A percentile compares a stretch with the other conserved stretches of the same genome.
Conservation (phyloP, 37 sponge, comb jelly and placozoan species). For the Corticium candelabrum region DNA sequence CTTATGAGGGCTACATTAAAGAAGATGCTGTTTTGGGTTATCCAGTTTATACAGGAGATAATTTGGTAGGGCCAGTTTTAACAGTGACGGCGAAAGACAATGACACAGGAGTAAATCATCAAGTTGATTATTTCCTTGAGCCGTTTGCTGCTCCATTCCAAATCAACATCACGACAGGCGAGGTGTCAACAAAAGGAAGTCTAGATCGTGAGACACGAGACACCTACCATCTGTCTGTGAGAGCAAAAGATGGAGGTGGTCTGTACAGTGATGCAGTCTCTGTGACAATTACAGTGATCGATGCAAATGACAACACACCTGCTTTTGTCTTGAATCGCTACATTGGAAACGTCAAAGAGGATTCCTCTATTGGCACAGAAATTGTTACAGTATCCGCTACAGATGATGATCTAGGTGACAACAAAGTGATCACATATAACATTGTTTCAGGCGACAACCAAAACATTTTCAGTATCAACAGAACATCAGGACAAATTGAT, state of each 20-base stretch:
- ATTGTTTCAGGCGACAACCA: neutral
- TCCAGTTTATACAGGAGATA: neutral
- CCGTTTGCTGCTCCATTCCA: neutral
- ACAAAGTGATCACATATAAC: neutral
- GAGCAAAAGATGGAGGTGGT: neutral
- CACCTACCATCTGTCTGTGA: neutral
- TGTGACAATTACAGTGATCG: constrained; percentile 2
- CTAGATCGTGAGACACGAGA: neutral
- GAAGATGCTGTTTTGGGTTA: neutral
- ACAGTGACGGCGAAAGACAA: neutral
- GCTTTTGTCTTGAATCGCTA: neutral
- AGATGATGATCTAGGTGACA: neutral
- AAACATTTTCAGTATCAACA: neutral
- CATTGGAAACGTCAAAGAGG: neutral
- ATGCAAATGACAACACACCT: constrained; percentile 3
- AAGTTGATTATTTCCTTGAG: neutral
- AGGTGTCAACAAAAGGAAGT: neutral
- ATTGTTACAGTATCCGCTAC: neutral
- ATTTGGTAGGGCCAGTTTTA: neutral
- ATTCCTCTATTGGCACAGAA: neutral
- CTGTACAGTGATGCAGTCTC: neutral
- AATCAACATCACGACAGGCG: neutral
- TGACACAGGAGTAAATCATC: neutral
- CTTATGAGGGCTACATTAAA: neutral
- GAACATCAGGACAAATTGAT: neutral